These are phyloP conservation scores for Drosophila mayri DNA, from an alignment of 1,140 invertebrate species.

Conservation along the genomic window DNA sequence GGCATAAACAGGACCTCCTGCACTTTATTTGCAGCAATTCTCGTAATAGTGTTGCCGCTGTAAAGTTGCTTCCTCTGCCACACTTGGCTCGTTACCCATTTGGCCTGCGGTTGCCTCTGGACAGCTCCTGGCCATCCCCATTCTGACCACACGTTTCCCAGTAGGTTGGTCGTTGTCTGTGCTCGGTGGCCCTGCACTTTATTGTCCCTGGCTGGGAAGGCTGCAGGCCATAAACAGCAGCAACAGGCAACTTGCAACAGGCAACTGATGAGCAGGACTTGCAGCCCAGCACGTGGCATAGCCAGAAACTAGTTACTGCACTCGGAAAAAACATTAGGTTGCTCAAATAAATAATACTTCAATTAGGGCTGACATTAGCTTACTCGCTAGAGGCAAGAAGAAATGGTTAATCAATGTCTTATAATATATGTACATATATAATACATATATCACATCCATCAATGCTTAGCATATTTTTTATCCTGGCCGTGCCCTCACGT, in stretches of 20 bases:
- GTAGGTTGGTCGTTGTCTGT: slow-evolving; percentile 28
- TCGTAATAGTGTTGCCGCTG: slow-evolving; percentile 69
- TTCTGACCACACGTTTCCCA: slow-evolving; percentile 41
- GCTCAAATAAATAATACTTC: not conserved
- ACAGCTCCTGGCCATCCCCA: slow-evolving; percentile 39
- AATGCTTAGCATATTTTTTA: not conserved
- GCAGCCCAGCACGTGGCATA: slow-evolving; percentile 23
- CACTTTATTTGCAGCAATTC: slow-evolving; percentile 73
- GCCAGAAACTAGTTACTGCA: slow-evolving; percentile 2
- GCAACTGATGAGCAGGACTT: slow-evolving; percentile 19
- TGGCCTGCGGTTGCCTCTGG: slow-evolving; percentile 32
- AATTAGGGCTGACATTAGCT: not conserved
- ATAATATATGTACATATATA: not conserved
- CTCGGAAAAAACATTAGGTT: slow-evolving; percentile 1
- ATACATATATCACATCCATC: slow-evolving; percentile 1
- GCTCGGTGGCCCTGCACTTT: slow-evolving; percentile 36
- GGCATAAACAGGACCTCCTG: slow-evolving; percentile 32
- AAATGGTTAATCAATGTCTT: not conserved
- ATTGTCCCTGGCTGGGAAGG: slow-evolving; percentile 20
- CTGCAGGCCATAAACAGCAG: slow-evolving; percentile 39
- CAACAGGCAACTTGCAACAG: slow-evolving; percentile 34
- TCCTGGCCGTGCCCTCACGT: slow-evolving; percentile 2
- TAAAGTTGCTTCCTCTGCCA: slow-evolving; percentile 30
- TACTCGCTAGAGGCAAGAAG: not conserved
- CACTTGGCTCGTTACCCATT: slow-evolving; percentile 47